Percentiles rank a stretch among this genome's conserved stretches.
phyloP scores from a whole-genome alignment of 1,140 invertebrate species.

The Trichonephila clavata region DNA sequence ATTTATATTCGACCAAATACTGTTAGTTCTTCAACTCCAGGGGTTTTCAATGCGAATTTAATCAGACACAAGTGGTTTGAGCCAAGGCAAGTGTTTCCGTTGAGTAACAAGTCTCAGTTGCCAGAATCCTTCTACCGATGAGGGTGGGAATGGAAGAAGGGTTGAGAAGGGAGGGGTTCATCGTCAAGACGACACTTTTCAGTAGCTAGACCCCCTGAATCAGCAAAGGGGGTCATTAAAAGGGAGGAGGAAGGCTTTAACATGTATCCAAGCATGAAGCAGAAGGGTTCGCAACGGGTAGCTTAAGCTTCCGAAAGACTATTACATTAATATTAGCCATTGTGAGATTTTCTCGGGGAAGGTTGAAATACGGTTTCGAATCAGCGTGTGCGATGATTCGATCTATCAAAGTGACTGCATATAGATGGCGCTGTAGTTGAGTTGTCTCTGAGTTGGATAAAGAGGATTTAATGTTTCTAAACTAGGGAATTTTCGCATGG shows the following conservation, averaged over 20 bases:
- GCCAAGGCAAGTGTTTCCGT: background rate
- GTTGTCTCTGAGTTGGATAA: background rate
- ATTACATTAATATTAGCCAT: conserved; percentile 27
- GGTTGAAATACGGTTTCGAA: conserved; percentile 10
- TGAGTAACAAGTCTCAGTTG: background rate
- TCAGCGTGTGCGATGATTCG: background rate
- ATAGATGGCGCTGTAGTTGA: background rate
- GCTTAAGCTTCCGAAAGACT: conserved; percentile 1
- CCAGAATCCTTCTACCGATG: background rate
- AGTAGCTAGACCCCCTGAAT: background rate
- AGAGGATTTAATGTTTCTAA: background rate
- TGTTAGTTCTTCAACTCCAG: background rate
- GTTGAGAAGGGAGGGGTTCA: too few species aligned
- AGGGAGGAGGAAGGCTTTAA: background rate
- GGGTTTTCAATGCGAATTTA: background rate
- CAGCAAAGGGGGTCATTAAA: background rate
- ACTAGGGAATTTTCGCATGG: conserved; percentile 14
- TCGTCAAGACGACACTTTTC: background rate
- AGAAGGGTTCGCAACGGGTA: background rate
- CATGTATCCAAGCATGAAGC: background rate
- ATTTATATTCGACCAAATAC: conserved; percentile 9
- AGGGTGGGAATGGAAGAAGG: too few species aligned
- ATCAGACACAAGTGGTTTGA: background rate
- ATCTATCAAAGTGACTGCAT: conserved; percentile 16
- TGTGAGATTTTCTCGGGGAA: conserved; percentile 2